phyloP scores from a whole-genome alignment of 1,140 invertebrate genomes.

The Paraescarpia echinospica region DNA sequence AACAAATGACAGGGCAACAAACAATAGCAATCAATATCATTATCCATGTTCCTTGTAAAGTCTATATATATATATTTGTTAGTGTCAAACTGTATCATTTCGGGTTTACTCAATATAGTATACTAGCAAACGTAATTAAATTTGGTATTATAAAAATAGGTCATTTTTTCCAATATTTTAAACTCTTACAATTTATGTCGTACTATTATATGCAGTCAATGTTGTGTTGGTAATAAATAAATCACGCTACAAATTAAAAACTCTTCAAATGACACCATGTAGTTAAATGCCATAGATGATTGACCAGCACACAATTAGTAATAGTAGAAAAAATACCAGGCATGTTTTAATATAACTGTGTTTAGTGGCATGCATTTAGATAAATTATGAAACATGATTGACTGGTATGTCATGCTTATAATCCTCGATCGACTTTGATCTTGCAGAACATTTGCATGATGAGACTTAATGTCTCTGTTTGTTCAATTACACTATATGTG shows the following conservation, averaged over 20 bases:
- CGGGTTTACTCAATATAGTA: no score
- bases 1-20: no score
- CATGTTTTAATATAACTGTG: background rate
- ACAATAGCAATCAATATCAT: no score
- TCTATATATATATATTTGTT: no score
- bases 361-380: background rate
- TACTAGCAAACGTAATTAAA: no score
- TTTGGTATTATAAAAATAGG: no score
- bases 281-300: background rate
- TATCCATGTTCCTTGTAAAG: no score
- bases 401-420: background rate
- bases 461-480: background rate
- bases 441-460: background rate
- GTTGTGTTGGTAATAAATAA: background rate
- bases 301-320: background rate
- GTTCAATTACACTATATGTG: background rate
- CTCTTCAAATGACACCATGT: background rate
- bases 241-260: background rate
- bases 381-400: background rate
- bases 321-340: background rate
- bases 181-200: no score
- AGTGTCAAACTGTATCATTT: no score
- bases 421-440: background rate
- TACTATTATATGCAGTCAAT: background rate
- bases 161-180: no score